Evolutionary conservation across 2,113 vertebrate genomes (phyloP), one percentile per base, ranked within the genome.

Genomic region (Antennarius striatus): DNA sequence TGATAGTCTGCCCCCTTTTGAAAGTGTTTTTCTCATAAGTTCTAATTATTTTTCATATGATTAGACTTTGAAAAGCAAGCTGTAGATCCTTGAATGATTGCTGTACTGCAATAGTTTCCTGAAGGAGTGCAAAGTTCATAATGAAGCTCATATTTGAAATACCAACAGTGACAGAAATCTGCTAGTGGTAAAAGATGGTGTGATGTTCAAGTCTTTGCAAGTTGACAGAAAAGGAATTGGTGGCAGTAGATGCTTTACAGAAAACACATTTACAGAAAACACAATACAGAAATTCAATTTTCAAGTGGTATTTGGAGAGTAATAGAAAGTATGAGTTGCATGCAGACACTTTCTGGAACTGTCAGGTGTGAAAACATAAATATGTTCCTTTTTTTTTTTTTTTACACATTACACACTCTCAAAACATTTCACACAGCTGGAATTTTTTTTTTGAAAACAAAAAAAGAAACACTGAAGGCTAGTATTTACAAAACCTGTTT

Each of bases 361-460:
- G 32, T 17, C 1, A 63, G 10, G 55, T 42, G 28, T 55, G 10
- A 14, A 40, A 9, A 17, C 29, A 2, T 3, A 52, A 64, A 45
- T 53, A 6, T 56, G 45, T 46, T 28, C 1, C 0, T 10, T 42
- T 56, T 55, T 40, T 29, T 55, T 40, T 29, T 65, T 30, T 32
- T 4, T n/a, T 47, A 29, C 16, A 3, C 12, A 56, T 42, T 55
- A 46, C 29, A 10, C 10, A 36, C 32, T 10, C 11, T 71, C 68
- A 39, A 54, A 40, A 71, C 29, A 94, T 90, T 96, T 94, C 69
- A 95, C 93, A 94, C 51, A 95, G 82, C 40, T 95, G 91, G 78
- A 95, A 96, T 60, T 55, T 22, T 11, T 12, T 75, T 36, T 57
- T 49, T 36, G 29, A 45, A 16, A 3, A 56, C 4, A 10, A 13